phyloP scores from a whole-genome alignment of 2,797 vertebrate genomes.

The Ceyx erithaca region DNA sequence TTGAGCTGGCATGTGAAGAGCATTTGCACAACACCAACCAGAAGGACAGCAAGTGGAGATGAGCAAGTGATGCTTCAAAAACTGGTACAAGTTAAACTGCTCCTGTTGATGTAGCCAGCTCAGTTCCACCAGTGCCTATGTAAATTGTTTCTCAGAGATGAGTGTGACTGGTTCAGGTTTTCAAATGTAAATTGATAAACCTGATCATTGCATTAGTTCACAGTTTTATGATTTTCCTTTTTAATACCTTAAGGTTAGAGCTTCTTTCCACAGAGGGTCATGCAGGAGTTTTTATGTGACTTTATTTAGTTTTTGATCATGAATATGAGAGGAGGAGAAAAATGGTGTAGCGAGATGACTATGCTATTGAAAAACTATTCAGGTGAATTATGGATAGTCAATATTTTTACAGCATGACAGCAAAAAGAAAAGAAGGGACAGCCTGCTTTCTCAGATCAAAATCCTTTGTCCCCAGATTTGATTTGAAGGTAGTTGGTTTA shows the following conservation, averaged over 20 bases:
- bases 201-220: too few species aligned
- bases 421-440: neutral
- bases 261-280: neutral
- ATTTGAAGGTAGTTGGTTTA: neutral
- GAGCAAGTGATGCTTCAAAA: neutral
- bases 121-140: neutral
- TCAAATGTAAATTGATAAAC: neutral
- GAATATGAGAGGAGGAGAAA: neutral
- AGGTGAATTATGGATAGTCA: neutral
- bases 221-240: neutral
- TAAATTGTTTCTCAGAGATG: neutral
- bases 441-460: neutral
- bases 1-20: neutral
- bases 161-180: rapidly evolving
- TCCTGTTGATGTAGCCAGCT: neutral
- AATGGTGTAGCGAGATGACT: neutral
- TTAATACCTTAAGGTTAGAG: neutral
- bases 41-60: neutral
- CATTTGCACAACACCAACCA: neutral
- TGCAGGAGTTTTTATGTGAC: neutral
- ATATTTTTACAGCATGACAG: neutral
- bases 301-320: neutral
- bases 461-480: neutral
- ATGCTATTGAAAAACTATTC: neutral
- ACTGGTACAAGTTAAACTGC: neutral